These are phyloP conservation scores for Sigmodon hispidus DNA, from an alignment of 2,113 vertebrate species.

Conservation along the genomic window DNA sequence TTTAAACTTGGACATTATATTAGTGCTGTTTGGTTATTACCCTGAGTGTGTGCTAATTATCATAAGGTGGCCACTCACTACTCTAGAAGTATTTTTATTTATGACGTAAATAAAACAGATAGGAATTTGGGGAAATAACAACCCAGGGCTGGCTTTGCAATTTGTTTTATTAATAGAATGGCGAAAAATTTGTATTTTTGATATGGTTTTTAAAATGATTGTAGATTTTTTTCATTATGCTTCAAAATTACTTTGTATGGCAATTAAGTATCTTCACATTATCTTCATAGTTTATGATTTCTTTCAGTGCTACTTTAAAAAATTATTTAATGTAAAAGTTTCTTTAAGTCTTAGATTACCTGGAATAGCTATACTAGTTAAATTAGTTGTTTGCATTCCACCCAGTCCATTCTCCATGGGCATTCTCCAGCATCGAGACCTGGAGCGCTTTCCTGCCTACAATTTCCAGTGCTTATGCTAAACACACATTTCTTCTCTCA, in stretches of 20 bases:
- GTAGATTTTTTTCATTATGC: slow-evolving; percentile 20
- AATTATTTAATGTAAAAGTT: slow-evolving; percentile 31
- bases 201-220: slow-evolving; percentile 40
- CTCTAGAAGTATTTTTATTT: not conserved
- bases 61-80: not conserved
- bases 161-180: not conserved
- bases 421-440: not conserved
- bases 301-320: not conserved
- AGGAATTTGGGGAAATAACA: not conserved
- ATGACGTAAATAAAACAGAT: not conserved
- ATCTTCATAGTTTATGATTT: not conserved
- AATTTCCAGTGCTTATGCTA: not conserved
- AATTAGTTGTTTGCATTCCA: slow-evolving; percentile 30
- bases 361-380: not conserved
- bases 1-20: slow-evolving; percentile 38
- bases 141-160: slow-evolving; percentile 36
- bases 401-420: not conserved
- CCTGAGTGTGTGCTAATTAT: not conserved
- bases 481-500: not conserved
- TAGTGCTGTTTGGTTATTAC: not conserved
- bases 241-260: slow-evolving; percentile 38
- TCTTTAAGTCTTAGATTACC: not conserved
- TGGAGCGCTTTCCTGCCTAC: not conserved
- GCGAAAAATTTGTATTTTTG: slow-evolving; percentile 13
- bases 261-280: not conserved